Conservation (phyloP, 2,888 invertebrate genomes). For the Dynastes hyllus region DNA sequence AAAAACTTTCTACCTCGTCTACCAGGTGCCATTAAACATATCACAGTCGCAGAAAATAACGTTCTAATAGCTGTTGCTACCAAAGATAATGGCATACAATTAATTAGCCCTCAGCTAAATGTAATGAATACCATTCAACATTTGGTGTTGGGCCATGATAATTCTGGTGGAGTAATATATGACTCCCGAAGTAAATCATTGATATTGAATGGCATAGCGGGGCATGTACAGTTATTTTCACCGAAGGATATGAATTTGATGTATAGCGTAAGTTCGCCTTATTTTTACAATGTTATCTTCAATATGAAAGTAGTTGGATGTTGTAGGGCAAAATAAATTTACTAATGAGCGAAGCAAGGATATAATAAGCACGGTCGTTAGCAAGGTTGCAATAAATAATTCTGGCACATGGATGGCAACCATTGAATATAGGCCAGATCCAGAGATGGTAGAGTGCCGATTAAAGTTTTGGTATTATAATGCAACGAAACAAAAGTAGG, state of each 20-base stretch:
- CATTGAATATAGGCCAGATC: conserved; percentile 77
- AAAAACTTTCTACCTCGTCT: conserved; percentile 81
- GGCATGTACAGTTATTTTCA: conserved; percentile 85
- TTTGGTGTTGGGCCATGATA: conserved; percentile 77
- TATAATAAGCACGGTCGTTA: conserved; percentile 79
- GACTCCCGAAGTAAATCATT: conserved; percentile 80
- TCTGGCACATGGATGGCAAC: conserved; percentile 85
- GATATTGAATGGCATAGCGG: conserved; percentile 82
- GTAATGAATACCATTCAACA: conserved; percentile 79
- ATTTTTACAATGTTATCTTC: conserved; percentile 12
- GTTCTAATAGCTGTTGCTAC: conserved; percentile 79
- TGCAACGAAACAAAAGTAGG: conserved; percentile 75
- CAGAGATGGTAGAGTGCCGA: conserved; percentile 76
- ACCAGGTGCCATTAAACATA: conserved; percentile 78
- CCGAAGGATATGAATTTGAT: conserved; percentile 77
- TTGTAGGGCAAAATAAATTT: conserved; percentile 81
- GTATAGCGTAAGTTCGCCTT: conserved; percentile 77
- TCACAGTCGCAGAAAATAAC: conserved; percentile 78
- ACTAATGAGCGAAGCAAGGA: conserved; percentile 76
- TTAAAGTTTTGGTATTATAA: conserved; percentile 86
- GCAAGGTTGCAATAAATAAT: conserved; percentile 78
- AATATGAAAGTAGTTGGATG: conserved; percentile 75
- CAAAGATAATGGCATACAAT: conserved; percentile 79
- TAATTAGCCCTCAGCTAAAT: conserved; percentile 73
- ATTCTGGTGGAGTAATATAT: conserved; percentile 74